Evolutionary conservation across 1,140 invertebrate genomes (phyloP), one percentile per base, ranked within the genome.

Genomic region (Polypedilum vanderplanki): DNA sequence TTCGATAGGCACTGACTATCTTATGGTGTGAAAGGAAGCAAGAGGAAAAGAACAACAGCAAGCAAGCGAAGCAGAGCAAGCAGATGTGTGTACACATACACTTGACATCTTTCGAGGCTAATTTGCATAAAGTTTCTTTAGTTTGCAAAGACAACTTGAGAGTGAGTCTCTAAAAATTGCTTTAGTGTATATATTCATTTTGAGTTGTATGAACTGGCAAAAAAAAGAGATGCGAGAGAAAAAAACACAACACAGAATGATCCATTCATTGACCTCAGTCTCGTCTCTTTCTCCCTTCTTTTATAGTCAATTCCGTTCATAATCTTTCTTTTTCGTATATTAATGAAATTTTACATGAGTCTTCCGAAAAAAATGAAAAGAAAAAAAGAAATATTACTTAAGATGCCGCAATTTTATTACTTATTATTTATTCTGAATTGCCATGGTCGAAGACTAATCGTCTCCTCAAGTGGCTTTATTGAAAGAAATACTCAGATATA

Each of bases 181-280:
- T 57, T n/a, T 15, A 57, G 46, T 57, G 46, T n/a, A 15, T 57
- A 57, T 57, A 57, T 46, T 46, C 15, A 46, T 57, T 57, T 12
- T n/a, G 46, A 57, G 46, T 57, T 57, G 46, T 57, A 57, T 57
- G 46, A 57, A 57, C 46, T 57, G 46, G 46, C 46, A 12, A 57
- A 57, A 15, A 57, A 57, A 57, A 15, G 46, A 57, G 46, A 57
- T 70, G 65, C 18, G 18, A 22, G 65, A 70, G n/a, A 33, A 18
- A 22, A 70, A 70, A 18, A n/a, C n/a, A 70, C 17, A 70, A 18
- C 65, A 70, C 10, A 70, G 20, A 70, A 70, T 22, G 65, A 70
- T 70, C 65, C 65, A 70, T 70, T 70, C 65, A 70, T 70, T 70
- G 65, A 70, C 65, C 65, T 22, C 65, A 70, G 46, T 57, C 46